Base-by-base conservation (phyloP, 2,113 vertebrate genomes). In the Heterotilapia buettikoferi region DNA sequence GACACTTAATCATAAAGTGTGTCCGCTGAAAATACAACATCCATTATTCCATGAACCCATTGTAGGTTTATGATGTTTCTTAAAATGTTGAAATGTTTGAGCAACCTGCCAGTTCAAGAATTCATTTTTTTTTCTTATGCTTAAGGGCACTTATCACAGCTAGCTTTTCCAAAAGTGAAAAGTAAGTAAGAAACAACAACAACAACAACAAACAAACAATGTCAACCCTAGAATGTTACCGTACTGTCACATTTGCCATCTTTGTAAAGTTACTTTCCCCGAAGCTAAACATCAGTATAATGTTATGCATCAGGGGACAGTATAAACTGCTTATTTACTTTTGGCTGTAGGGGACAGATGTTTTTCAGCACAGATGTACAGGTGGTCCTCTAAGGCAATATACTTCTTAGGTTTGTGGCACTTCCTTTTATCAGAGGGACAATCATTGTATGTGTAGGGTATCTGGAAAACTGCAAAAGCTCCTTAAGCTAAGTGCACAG, bases 1-100 rank as follows among this genome's bases (percentile, higher is more conserved):
- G 63, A 84, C 89, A 92, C 90, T 94, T 92, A 90, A 94, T 96
- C 95, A 95, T 87, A 89, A 90, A 88, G 82, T 36, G 85, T 89
- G 92, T 89, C 91, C 76, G 89, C 57, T 87, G 90, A 87, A 93
- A 93, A 90, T 56, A 79, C 59, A 90, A 21, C 21, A 82, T 9
- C 71, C 87, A 93, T 91, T 86, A 45, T 91, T 93, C 82, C 76
- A 53, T 78, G 29, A 82, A 88, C 29, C 81, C 53, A 79, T 38
- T 87, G 86, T 78, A 84, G 38, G 52, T 88, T 87, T 83, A 66
- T 59, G 24, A 87, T 89, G 54, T 85, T 92, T 91, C 40, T 78
- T 73, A 52, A 59, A 59, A 92, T 89, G 63, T 84, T 50, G 16
- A 89, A 89, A 85, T 33, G 87, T 29, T 87, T 76, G 5, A 52